Evolutionary conservation across 1,140 invertebrate species (phyloP), one percentile per base, ranked within the genome.

Genomic region (Cylas formicarius): DNA sequence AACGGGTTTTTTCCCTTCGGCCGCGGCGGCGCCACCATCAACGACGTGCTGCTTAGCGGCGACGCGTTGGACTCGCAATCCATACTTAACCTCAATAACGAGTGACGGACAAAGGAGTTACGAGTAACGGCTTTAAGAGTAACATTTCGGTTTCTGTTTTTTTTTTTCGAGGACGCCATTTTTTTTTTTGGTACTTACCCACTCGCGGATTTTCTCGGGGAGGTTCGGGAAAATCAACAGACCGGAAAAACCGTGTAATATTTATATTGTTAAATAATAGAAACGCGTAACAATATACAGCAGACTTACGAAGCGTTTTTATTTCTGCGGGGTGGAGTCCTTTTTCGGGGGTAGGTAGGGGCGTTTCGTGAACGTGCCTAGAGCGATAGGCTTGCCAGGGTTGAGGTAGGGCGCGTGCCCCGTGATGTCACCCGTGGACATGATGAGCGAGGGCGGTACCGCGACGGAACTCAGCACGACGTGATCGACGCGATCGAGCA

Each of bases 1-100:
- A 70, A 69, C n/a, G 70, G 69, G 33, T 73, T 73, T 52, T 73
- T 69, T 53, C 72, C 72, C 11, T 73, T 73, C 50, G 61, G 60
- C 41, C 54, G 61, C 35, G 57, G 56, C 37, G 36, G 13, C 9
- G 41, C 31, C 11, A 43, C 52, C 7, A 50, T 56, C 7, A 63
- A 63, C 50, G 57, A 55, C 29, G 44, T 56, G 6, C 44, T 65
- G 24, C 32, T 62, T 17, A 54, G 56, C 23, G 53, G 55, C 20
- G 65, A 65, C 44, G 52, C 51, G 10, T 53, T 64, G 17, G 64
- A 66, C 50, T 53, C 63, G 13, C 65, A 67, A 29, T 67, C 65
- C 8, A 60, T 67, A 48, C 48, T 63, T 34, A 67, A 67, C 53
- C 50, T 64, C 36, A 60, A 57, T 42, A 61, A 31, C 32, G 47